phyloP scores from a whole-genome alignment of 2,888 invertebrate genomes.

The Melieria omissa region DNA sequence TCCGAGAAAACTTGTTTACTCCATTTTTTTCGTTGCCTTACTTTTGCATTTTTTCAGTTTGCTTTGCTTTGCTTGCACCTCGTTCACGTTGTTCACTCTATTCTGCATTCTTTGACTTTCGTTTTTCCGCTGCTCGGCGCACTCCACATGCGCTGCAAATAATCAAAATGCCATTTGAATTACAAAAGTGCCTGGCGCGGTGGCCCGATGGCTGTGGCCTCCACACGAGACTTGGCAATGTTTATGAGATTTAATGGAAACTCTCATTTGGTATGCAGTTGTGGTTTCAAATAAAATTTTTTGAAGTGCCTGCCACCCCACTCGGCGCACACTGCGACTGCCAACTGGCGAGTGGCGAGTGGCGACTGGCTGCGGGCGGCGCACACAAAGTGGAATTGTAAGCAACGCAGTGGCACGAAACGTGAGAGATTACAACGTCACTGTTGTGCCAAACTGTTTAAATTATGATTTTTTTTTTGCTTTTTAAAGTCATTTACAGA shows the following conservation, averaged over 20 bases:
- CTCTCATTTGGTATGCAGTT: conserved; percentile 33
- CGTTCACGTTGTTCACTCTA: background rate
- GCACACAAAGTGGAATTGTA: background rate
- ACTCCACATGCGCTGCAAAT: conserved; percentile 11
- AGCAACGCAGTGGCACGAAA: background rate
- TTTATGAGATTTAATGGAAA: background rate
- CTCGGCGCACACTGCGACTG: too few relatives aligned
- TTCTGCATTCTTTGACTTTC: background rate
- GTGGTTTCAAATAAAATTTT: conserved; percentile 25
- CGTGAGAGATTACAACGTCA: conserved; percentile 25
- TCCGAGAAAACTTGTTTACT: too few relatives aligned
- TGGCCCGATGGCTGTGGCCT: background rate
- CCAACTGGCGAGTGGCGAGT: too few relatives aligned
- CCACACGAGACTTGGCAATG: conserved; percentile 7
- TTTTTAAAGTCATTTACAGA: too few relatives aligned
- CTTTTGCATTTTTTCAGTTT: too few relatives aligned
- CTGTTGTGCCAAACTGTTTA: conserved; percentile 18
- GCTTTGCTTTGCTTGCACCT: too few relatives aligned
- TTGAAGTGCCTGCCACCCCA: conserved; percentile 18
- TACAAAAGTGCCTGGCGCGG: background rate
- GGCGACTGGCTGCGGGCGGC: too few relatives aligned
- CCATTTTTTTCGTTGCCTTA: too few relatives aligned
- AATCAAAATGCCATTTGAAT: conserved; percentile 26
- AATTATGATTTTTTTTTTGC: conserved; percentile 20
- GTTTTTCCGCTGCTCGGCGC: background rate